Percentiles rank a stretch among this genome's conserved stretches.
Evolutionary conservation across 1,140 invertebrate species (phyloP).

Genomic region (Heliconius hermathena): DNA sequence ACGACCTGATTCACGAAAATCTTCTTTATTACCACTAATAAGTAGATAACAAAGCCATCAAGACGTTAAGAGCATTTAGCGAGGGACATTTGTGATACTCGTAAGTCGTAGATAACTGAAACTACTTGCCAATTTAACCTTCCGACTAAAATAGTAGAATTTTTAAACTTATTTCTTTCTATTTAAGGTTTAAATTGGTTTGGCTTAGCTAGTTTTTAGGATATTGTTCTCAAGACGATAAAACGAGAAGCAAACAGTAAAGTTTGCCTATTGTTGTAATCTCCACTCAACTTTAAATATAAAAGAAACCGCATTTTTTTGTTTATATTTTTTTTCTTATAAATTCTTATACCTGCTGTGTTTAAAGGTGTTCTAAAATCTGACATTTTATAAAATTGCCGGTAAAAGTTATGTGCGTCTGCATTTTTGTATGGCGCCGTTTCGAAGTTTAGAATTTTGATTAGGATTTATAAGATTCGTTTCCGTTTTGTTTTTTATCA

Average conservation of each 20-base stretch:
- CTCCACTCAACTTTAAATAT: conserved; percentile 53
- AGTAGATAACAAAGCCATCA: conserved; percentile 60
- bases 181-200: not conserved
- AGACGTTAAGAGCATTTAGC: conserved; percentile 49
- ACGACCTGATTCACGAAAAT: conserved; percentile 25
- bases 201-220: not conserved
- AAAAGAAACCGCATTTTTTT: conserved; percentile 69
- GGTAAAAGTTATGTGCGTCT: not conserved
- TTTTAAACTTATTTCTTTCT: not conserved
- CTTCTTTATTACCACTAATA: conserved; percentile 8
- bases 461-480: conserved; percentile 1
- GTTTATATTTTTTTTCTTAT: conserved; percentile 52
- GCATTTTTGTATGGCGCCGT: conserved; percentile 4
- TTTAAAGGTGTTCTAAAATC: conserved; percentile 43
- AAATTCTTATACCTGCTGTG: conserved; percentile 60
- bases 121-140: conserved; percentile 17
- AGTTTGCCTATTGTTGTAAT: conserved; percentile 65
- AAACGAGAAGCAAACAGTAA: conserved; percentile 62
- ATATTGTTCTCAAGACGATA: conserved; percentile 45
- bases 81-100: conserved; percentile 39
- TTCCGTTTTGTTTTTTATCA: not conserved
- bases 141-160: not conserved
- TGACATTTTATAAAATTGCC: conserved; percentile 18
- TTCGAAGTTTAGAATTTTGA: not conserved
- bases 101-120: conserved; percentile 31